Percentiles rank a stretch among this genome's conserved stretches.
Evolutionary conservation across 2,113 vertebrate species (phyloP).

Genomic region (Hypomesus transpacificus): DNA sequence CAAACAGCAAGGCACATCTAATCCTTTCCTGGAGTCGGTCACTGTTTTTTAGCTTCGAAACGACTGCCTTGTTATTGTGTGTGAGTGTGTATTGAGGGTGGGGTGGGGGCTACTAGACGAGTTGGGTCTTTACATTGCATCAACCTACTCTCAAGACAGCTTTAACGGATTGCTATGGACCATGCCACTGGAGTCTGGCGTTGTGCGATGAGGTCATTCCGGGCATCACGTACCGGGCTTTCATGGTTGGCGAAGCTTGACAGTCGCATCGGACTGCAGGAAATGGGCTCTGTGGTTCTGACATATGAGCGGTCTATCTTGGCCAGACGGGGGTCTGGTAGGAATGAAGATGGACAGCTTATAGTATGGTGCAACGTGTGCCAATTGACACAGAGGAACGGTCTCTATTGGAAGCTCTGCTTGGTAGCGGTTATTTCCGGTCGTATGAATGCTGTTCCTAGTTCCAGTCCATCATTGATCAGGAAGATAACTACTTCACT

Average conservation of each 20-base stretch:
- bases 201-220: conserved; percentile 47
- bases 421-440: background rate
- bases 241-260: conserved; percentile 50
- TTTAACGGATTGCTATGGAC: background rate
- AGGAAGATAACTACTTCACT: background rate
- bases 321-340: conserved; percentile 31
- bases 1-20: no score
- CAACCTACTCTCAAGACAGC: no score
- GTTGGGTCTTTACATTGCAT: no score
- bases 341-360: conserved; percentile 42
- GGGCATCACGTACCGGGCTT: conserved; percentile 41
- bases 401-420: background rate
- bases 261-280: conserved; percentile 45
- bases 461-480: conserved; percentile 13
- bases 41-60: no score
- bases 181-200: conserved; percentile 21
- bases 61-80: no score
- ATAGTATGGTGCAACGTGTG: background rate
- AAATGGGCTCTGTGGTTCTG: conserved; percentile 49
- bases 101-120: no score
- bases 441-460: background rate
- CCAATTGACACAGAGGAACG: conserved; percentile 7
- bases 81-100: no score
- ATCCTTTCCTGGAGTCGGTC: no score
- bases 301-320: conserved; percentile 45